Base-by-base conservation (phyloP, 2,888 invertebrate genomes). In the Stramonita haemastoma region DNA sequence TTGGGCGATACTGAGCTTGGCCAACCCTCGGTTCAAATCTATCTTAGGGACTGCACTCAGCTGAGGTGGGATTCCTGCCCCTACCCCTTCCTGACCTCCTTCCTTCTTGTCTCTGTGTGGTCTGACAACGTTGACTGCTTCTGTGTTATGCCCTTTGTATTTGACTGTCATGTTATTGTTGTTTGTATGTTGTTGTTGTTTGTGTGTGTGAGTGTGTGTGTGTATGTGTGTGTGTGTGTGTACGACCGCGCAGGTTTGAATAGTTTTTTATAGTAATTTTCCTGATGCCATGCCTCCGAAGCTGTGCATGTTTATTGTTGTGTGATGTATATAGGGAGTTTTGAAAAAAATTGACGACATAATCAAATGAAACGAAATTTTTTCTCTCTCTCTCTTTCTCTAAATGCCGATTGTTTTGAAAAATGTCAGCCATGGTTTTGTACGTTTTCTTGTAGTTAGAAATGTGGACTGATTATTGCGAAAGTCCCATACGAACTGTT, bases 161-260 rank as follows among this genome's bases (percentile, higher is more conserved):
- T 32, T 34, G 4, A n/a, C 34, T 34, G 81, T 81, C 32, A 15
- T 83, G 46, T 36, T 8, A 1, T 26, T 46, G 22, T 11, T 83
- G 22, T 36, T 36, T 36, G 4, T 19, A 15, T 36, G 4, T 19
- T 5, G 13, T 81, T 1, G 1, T 22, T 81, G 8, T 81, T 26
- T 17, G 22, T 83, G 83, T 26, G 46, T 26, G 81, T 32, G 81
- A 17, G 32, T 79, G 26, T 1, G 13, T 32, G 36, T 83, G 46
- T 83, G 46, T 77, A 32, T 79, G 77, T 79, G 60, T 60, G 60
- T 19, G 77, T 77, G 22, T 77, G 77, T 77, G 83, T 83, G 36
- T 8, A 46, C 8, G 46, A 46, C 46, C 46, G 46, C 46, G 46
- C 46, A 46, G 46, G 2, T 46, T 46, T 46, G 46, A 8, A 46